Evolutionary conservation across 2,888 invertebrate genomes (phyloP).

Genomic region (Buathra laborator): DNA sequence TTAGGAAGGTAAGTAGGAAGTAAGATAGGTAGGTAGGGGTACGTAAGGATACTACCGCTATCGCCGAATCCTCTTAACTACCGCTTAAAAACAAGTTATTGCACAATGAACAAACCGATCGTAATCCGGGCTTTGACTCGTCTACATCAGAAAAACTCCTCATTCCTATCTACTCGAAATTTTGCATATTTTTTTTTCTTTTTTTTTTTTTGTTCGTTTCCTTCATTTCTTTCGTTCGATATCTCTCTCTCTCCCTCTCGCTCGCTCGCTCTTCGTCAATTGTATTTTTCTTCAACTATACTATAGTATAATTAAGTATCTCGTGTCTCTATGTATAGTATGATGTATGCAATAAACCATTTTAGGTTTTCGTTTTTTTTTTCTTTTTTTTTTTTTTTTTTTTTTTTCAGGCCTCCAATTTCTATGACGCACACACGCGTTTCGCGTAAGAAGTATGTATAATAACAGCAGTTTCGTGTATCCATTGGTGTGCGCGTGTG

Average conservation of each 20-base stretch:
- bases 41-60: conserved; percentile 72
- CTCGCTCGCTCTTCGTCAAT: conserved; percentile 23
- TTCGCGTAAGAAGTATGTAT: conserved; percentile 45
- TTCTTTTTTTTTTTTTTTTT: background rate
- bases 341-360: conserved; percentile 30
- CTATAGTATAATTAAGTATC: conserved; percentile 54
- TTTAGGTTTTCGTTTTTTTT: background rate
- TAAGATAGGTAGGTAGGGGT: conserved; percentile 60
- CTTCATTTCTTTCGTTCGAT: conserved; percentile 39
- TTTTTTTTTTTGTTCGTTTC: conserved; percentile 29
- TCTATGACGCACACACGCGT: conserved; percentile 22
- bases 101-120: conserved; percentile 81
- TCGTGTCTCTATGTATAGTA: conserved; percentile 47
- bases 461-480: conserved; percentile 41
- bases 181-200: conserved; percentile 35
- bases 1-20: conserved; percentile 45
- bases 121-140: conserved; percentile 34
- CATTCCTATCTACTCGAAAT: conserved; percentile 42
- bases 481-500: conserved; percentile 14
- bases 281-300: conserved; percentile 35
- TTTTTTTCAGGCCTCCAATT: conserved; percentile 16
- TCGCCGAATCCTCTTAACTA: conserved; percentile 39
- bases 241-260: conserved; percentile 27
- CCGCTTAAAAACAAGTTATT: conserved; percentile 76
- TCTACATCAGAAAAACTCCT: conserved; percentile 42